Conservation (phyloP, 2,113 vertebrate genomes). For the Hyaena hyaena region DNA sequence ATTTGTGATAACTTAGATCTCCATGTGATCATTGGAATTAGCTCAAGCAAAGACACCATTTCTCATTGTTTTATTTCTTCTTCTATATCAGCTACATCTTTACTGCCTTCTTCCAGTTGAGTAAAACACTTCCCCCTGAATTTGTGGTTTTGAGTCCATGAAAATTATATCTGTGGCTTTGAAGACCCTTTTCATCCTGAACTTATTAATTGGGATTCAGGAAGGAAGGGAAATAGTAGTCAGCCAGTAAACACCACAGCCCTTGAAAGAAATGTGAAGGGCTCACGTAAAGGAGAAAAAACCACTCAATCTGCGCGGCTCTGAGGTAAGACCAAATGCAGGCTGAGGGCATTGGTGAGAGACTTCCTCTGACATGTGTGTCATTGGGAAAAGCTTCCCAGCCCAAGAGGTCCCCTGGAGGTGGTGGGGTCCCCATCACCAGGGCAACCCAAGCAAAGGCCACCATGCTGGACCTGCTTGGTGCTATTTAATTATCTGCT, state of each 20-base stretch:
- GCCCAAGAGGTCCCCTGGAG: not conserved
- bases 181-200: conserved; percentile 21
- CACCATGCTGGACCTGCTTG: not conserved
- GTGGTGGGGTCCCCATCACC: not conserved
- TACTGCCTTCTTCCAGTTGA: conserved; percentile 32
- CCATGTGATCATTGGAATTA: conserved; percentile 54
- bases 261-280: not conserved
- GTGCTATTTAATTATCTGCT: not conserved
- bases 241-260: not conserved
- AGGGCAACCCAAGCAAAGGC: not conserved
- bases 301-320: not conserved
- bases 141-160: not conserved
- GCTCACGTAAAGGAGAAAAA: not conserved
- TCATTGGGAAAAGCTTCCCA: not conserved
- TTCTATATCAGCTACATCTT: not conserved
- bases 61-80: conserved; percentile 45
- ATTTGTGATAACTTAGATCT: conserved; percentile 61
- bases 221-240: not conserved
- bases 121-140: not conserved
- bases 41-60: conserved; percentile 53
- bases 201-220: not conserved
- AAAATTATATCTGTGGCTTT: not conserved
- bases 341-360: not conserved
- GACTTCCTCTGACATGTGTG: not conserved
- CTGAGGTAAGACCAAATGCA: not conserved